Conservation (phyloP, 2,797 vertebrate genomes). For the Arnoldichthys spilopterus region DNA sequence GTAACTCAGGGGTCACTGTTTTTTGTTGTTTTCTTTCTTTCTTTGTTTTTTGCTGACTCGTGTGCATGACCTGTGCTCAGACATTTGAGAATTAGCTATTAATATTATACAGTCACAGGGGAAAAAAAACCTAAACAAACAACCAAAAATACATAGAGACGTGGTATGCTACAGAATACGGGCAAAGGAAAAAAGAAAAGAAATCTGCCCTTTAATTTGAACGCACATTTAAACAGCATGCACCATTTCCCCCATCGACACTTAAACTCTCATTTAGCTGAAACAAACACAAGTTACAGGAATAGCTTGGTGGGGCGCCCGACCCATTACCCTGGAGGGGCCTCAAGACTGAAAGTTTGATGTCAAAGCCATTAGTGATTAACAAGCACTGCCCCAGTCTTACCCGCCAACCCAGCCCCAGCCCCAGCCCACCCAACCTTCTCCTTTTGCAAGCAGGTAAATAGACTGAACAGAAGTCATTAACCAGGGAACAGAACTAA, state of each 20-base stretch:
- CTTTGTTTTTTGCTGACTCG: background rate
- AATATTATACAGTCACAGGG: background rate
- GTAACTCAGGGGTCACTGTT: background rate
- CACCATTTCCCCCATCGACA: conserved; percentile 7
- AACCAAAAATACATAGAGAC: background rate
- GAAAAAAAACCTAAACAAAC: background rate
- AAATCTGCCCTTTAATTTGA: conserved; percentile 1
- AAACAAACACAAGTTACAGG: conserved; percentile 16
- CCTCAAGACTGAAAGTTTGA: conserved; percentile 50
- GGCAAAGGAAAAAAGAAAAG: background rate
- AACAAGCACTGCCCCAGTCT: conserved; percentile 40
- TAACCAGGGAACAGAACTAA: conserved; percentile 70
- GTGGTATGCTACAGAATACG: background rate
- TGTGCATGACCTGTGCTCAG: background rate
- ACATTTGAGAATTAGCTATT: background rate
- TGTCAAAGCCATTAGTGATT: conserved; percentile 68
- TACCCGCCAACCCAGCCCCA: background rate
- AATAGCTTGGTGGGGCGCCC: conserved; percentile 1
- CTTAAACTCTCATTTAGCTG: conserved; percentile 42
- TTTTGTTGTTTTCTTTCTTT: background rate
- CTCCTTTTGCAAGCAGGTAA: conserved; percentile 60
- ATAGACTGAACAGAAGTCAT: conserved; percentile 64
- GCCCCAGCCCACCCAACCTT: background rate
- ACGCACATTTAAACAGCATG: conserved; percentile 9
- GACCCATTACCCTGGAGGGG: conserved; percentile 29